Conservation (phyloP, 2,888 invertebrate genomes). For the Tortrix viridana region DNA sequence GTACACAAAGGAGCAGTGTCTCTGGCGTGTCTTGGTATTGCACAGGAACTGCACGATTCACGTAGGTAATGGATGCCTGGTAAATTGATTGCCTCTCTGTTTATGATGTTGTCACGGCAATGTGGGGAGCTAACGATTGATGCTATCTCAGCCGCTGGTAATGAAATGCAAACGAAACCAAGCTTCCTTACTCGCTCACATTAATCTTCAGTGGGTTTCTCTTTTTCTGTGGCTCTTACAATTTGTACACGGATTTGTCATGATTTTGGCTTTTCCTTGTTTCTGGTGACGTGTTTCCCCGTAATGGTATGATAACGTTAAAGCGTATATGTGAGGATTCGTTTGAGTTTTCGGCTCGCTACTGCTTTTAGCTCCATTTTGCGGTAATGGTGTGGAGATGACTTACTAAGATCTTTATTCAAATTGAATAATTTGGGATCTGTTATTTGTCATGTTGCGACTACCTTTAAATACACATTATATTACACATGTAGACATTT, state of each 20-base stretch:
- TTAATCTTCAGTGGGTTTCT: slow-evolving; percentile 70
- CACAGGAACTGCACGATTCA: slow-evolving; percentile 12
- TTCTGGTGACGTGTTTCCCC: slow-evolving; percentile 33
- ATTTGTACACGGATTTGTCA: slow-evolving; percentile 70
- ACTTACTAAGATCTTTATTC: slow-evolving; percentile 17
- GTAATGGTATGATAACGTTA: slow-evolving; percentile 41
- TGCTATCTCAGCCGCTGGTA: slow-evolving; percentile 49
- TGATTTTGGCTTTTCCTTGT: slow-evolving; percentile 55
- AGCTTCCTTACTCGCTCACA: slow-evolving; percentile 59
- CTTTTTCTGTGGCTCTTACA: slow-evolving; percentile 68
- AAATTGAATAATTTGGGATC: slow-evolving; percentile 2
- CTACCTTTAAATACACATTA: background rate
- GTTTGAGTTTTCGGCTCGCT: slow-evolving; percentile 25
- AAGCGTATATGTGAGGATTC: slow-evolving; percentile 28
- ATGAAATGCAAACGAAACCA: slow-evolving; percentile 71
- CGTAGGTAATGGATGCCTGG: slow-evolving; percentile 26
- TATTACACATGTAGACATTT: background rate
- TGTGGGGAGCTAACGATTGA: slow-evolving; percentile 37
- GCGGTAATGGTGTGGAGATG: slow-evolving; percentile 17
- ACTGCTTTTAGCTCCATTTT: slow-evolving; percentile 32
- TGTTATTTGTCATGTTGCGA: background rate
- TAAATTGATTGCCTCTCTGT: slow-evolving; percentile 34
- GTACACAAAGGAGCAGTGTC: slow-evolving; percentile 2
- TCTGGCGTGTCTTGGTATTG: slow-evolving; percentile 2
- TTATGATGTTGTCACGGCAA: slow-evolving; percentile 33